phyloP scores from a whole-genome alignment of 2,113 vertebrate genomes.

The Ciconia stormi region DNA sequence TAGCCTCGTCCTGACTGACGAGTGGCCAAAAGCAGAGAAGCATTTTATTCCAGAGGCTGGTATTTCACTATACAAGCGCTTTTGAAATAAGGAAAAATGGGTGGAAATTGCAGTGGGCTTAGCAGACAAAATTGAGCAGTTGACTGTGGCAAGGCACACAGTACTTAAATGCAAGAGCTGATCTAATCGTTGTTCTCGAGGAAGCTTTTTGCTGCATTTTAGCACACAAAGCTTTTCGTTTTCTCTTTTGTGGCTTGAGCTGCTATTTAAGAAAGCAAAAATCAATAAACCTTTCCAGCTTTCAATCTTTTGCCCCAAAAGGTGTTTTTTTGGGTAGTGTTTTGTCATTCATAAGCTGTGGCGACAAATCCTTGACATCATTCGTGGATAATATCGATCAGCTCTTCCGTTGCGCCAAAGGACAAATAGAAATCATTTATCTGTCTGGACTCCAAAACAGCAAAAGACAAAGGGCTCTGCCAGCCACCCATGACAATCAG shows the following conservation, averaged over 20 bases:
- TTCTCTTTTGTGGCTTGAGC: conserved; percentile 90
- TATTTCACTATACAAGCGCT: neutral
- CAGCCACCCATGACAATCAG: conserved; percentile 83
- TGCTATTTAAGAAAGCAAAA: conserved; percentile 95
- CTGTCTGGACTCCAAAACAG: conserved; percentile 87
- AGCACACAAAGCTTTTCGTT: conserved; percentile 93
- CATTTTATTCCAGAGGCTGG: conserved; percentile 6
- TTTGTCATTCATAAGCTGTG: conserved; percentile 98
- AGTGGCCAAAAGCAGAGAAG: neutral
- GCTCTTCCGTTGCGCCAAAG: conserved; percentile 89
- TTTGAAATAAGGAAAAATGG: conserved; percentile 49
- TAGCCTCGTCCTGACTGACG: neutral
- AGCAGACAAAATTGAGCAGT: conserved; percentile 73
- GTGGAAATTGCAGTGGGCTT: conserved; percentile 66
- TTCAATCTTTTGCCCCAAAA: conserved; percentile 92
- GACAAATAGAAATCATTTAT: conserved; percentile 98
- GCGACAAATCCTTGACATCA: conserved; percentile 98
- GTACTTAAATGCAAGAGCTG: conserved; percentile 89
- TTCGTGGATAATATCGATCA: conserved; percentile 95
- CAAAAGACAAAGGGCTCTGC: conserved; percentile 84
- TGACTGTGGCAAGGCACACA: conserved; percentile 50
- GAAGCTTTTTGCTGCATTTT: conserved; percentile 97
- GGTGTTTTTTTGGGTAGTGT: conserved; percentile 82
- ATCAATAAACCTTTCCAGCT: conserved; percentile 96
- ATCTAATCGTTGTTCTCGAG: conserved; percentile 89